Evolutionary conservation across 1,140 invertebrate genomes (phyloP).

Genomic region (Diprion similis): DNA sequence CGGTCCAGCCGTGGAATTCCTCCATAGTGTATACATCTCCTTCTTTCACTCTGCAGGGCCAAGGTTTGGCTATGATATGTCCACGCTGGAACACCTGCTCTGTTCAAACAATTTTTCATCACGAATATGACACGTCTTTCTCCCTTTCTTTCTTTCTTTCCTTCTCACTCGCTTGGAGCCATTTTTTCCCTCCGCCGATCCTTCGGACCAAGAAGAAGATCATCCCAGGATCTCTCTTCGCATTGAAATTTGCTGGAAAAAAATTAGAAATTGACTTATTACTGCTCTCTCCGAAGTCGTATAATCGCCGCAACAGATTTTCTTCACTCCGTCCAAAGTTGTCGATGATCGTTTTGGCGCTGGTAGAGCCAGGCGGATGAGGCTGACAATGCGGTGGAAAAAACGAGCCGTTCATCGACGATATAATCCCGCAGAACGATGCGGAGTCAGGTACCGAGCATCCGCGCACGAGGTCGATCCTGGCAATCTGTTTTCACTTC

Average conservation of each 20-base stretch:
- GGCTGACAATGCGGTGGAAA: background rate
- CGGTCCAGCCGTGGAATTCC: background rate
- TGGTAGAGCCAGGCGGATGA: too few relatives aligned
- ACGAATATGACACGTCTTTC: slow-evolving; percentile 28
- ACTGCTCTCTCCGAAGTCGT: too few relatives aligned
- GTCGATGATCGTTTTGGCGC: slow-evolving; percentile 6
- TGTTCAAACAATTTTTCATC: slow-evolving; percentile 44
- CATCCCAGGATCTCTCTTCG: too few relatives aligned
- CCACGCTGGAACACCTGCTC: slow-evolving; percentile 37
- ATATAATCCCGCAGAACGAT: slow-evolving; percentile 43
- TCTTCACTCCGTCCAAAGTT: background rate
- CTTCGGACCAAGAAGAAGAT: too few relatives aligned
- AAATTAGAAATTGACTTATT: too few relatives aligned
- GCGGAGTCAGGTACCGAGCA: slow-evolving; percentile 40
- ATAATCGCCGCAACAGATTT: background rate
- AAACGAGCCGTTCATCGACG: slow-evolving; percentile 15
- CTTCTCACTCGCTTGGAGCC: too few relatives aligned
- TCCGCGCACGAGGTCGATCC: background rate
- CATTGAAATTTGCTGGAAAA: too few relatives aligned
- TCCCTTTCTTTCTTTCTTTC: slow-evolving; percentile 5
- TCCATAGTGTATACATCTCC: slow-evolving; percentile 9
- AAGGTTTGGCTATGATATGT: slow-evolving; percentile 21
- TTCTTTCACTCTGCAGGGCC: background rate
- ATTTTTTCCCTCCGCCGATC: too few relatives aligned
- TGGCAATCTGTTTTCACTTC: slow-evolving; percentile 43